phyloP scores from a whole-genome alignment of 1,140 invertebrate genomes.

The Pachypeltis micranthus region DNA sequence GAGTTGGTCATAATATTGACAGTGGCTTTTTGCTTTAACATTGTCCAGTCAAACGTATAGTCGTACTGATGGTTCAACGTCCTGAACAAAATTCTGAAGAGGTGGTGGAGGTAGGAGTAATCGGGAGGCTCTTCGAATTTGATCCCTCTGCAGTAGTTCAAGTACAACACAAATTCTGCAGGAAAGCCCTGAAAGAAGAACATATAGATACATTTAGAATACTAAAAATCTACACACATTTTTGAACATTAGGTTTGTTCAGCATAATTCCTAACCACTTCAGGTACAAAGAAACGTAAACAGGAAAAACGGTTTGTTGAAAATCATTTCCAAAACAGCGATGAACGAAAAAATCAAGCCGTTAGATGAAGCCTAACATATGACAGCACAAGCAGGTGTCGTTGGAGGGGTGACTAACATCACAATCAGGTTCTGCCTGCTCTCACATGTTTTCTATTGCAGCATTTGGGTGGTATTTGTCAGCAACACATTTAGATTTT shows the following conservation, averaged over 20 bases:
- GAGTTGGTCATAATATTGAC: constrained; percentile 24
- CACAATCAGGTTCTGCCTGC: too few relatives aligned
- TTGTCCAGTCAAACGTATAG: constrained; percentile 99
- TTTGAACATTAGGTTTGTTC: background rate
- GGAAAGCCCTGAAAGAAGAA: constrained; percentile 63
- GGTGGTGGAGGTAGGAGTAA: constrained; percentile 95
- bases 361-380: too few relatives aligned
- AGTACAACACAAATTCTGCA: constrained; percentile 95
- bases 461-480: too few relatives aligned
- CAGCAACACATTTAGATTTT: too few relatives aligned
- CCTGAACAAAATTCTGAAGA: constrained; percentile 96
- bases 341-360: too few relatives aligned
- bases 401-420: too few relatives aligned
- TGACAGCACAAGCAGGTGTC: too few relatives aligned
- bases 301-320: too few relatives aligned
- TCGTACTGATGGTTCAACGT: constrained; percentile 99
- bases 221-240: too few relatives aligned
- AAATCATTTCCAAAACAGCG: too few relatives aligned
- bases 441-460: too few relatives aligned
- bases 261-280: too few relatives aligned
- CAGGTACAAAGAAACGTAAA: background rate
- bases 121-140: constrained; percentile 93
- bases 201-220: background rate
- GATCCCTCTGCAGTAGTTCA: constrained; percentile 91
- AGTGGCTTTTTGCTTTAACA: constrained; percentile 81